Evolutionary conservation across 92 coral and sea anemone species (phyloP).

Genomic region (Zoanthus gigantus): DNA sequence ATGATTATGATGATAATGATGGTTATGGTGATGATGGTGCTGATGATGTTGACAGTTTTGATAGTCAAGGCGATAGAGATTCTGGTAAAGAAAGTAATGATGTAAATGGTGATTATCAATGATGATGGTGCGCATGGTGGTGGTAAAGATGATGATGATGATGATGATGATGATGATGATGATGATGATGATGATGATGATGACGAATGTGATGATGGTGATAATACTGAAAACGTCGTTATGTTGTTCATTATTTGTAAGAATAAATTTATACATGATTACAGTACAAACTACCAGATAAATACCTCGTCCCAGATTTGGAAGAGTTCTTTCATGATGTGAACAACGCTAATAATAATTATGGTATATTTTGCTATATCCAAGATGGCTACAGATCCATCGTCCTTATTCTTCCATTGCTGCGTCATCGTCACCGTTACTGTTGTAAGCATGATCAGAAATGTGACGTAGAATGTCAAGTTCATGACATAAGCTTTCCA

Average conservation of each 20-base stretch:
- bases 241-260: neutral
- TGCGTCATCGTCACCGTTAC: conserved; percentile 78
- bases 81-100: neutral
- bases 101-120: neutral
- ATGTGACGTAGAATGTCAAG: conserved; percentile 78
- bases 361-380: conserved; percentile 84
- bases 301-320: conserved; percentile 95
- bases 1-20: too few species aligned
- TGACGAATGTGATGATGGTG: neutral
- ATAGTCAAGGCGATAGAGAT: too few species aligned
- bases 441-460: conserved; percentile 80
- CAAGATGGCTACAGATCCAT: conserved; percentile 26
- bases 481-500: conserved; percentile 96
- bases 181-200: neutral
- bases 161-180: neutral
- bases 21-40: too few species aligned
- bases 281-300: neutral
- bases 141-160: neutral
- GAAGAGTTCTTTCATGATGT: conserved; percentile 84
- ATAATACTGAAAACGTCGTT: neutral
- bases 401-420: conserved; percentile 14
- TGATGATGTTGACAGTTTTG: too few species aligned
- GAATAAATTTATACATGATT: neutral
- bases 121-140: neutral
- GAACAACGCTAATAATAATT: conserved; percentile 83